Evolutionary conservation across 1,140 invertebrate species (phyloP), one percentile per base, ranked within the genome.

Genomic region (Zaprionus inermis): DNA sequence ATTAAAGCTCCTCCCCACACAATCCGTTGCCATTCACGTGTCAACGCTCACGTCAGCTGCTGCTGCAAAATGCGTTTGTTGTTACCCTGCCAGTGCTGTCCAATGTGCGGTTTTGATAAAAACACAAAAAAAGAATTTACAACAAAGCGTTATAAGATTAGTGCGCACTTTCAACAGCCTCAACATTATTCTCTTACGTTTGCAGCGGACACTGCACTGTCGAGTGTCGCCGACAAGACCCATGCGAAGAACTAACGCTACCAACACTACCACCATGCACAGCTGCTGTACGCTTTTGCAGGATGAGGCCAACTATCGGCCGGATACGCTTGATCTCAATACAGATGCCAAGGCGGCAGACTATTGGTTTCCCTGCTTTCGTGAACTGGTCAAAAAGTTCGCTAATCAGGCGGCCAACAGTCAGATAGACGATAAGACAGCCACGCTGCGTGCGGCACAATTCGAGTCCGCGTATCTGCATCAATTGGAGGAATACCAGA

Each of bases 311-410:
- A 71, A 92, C 82, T 99, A 99, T 93, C 94, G 95, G 91, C 97
- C 98, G 16, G 98, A 99, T 92, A 97, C 97, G 18, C 95, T 98
- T 58, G 97, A 99, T 93, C 94, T 99, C 12, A 95, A 96, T 54
- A 94, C 95, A 82, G 97, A 99, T 93, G 93, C 94, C 74, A 96
- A 97, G 92, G 98, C 98, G 18, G 94, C 97, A 80, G 95, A 96
- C 74, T 99, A 99, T 93, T 99, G 98, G 98, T 93, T 99, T 52
- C 93, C 95, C 59, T 98, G 97, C 91, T 97, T 99, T 90, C 95
- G 97, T 91, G 95, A 97, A 78, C 95, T 97, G 52, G 94, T 96
- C 11, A 94, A 95, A 60, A 96, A 96, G 92, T 96, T 96, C 93
- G 94, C 96, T 56, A 94, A 94, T 79, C 95, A 94, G 92, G 97